Percentiles rank a stretch among this genome's conserved stretches.
These are phyloP conservation scores for Sebastes fasciatus DNA, from an alignment of 2,113 vertebrate genomes.

Conservation along the genomic window DNA sequence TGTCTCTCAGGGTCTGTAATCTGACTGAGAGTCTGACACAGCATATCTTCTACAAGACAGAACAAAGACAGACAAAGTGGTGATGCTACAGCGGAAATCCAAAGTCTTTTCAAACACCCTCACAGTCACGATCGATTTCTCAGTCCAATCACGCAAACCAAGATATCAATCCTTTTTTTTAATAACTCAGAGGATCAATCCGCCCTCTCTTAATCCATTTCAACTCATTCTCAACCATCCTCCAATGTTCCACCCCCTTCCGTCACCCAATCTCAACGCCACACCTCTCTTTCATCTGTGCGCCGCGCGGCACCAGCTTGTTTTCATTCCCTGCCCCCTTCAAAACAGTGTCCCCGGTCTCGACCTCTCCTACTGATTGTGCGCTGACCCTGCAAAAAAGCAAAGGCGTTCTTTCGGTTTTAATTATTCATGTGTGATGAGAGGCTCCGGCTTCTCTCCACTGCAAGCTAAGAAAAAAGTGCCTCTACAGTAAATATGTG, in stretches of 20 bases:
- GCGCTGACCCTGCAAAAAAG: conserved; percentile 79
- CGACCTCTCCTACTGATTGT: conserved; percentile 76
- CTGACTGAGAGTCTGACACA: conserved; percentile 17
- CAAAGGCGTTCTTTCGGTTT: conserved; percentile 73
- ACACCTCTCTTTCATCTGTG: conserved; percentile 64
- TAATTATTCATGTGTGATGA: conserved; percentile 83
- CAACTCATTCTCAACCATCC: conserved; percentile 34
- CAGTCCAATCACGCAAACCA: conserved; percentile 28
- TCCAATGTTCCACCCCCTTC: background rate
- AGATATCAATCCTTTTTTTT: conserved; percentile 42
- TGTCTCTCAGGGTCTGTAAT: conserved; percentile 19
- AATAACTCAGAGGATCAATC: conserved; percentile 41
- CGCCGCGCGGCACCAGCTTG: conserved; percentile 42
- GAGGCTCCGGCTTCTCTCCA: conserved; percentile 58
- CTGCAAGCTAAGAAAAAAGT: conserved; percentile 58
- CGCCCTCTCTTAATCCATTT: conserved; percentile 36
- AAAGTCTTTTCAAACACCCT: conserved; percentile 1
- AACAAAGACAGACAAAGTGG: conserved; percentile 27
- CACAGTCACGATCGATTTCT: conserved; percentile 36
- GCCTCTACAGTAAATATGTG: conserved; percentile 25
- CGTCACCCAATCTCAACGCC: conserved; percentile 52
- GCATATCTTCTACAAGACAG: conserved; percentile 9
- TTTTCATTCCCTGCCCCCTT: conserved; percentile 60
- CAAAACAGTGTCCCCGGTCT: conserved; percentile 53
- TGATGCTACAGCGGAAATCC: conserved; percentile 13